phyloP scores from a whole-genome alignment of 1,140 invertebrate species.

The Drosophila setifemur region DNA sequence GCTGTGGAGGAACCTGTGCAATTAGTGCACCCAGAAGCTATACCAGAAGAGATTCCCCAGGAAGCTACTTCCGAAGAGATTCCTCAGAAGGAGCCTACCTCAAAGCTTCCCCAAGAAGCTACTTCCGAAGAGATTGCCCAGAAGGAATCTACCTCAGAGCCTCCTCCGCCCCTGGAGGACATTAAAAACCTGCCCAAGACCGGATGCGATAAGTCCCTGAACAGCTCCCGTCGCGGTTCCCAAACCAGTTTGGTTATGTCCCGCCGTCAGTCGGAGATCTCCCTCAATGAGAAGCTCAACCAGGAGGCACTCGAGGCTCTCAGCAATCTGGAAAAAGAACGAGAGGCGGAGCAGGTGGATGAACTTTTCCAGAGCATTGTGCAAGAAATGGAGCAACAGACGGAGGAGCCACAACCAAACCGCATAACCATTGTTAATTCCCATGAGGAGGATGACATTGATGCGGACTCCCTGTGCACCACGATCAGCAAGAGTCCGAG shows the following conservation, averaged over 20 bases:
- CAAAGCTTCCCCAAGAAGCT: too few relatives aligned
- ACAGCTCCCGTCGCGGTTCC: constrained; percentile 63
- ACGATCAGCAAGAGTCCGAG: constrained; percentile 80
- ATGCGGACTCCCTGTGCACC: constrained; percentile 69
- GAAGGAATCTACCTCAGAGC: not conserved
- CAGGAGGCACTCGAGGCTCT: constrained; percentile 49
- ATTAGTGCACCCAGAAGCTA: not conserved
- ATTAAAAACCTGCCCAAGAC: constrained; percentile 75
- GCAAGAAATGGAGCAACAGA: constrained; percentile 36
- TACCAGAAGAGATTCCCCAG: not conserved
- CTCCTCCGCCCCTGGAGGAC: constrained; percentile 41
- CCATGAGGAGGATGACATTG: constrained; percentile 38
- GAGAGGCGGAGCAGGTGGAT: constrained; percentile 20
- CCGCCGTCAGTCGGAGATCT: constrained; percentile 53
- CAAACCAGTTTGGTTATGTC: constrained; percentile 58
- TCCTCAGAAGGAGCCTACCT: not conserved
- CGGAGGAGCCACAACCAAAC: not conserved
- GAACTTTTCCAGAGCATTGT: constrained; percentile 61
- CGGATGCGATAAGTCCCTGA: constrained; percentile 72
- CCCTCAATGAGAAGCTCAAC: constrained; percentile 53
- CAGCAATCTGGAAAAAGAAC: constrained; percentile 33
- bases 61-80: not conserved
- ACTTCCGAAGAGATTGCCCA: not conserved
- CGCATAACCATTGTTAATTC: not conserved
- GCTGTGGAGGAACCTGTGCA: constrained; percentile 5